These are phyloP conservation scores for Drosophila neocordata DNA, from an alignment of 1,140 invertebrate genomes.

Conservation along the genomic window DNA sequence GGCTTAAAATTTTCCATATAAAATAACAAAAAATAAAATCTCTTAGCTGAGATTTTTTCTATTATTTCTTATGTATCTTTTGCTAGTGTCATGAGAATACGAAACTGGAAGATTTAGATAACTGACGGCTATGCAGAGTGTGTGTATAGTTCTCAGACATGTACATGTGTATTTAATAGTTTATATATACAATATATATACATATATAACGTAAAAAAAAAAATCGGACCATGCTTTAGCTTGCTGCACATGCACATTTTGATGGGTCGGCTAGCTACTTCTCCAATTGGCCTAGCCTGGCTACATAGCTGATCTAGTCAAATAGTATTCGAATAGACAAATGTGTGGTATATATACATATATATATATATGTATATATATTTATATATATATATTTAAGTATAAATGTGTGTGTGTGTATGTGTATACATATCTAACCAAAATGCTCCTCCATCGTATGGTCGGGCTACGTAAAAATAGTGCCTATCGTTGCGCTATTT, in stretches of 20 bases:
- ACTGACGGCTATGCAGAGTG: neutral
- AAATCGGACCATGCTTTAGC: neutral
- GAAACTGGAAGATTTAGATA: constrained; percentile 1
- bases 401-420: constrained; percentile 19
- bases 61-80: neutral
- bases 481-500: constrained; percentile 74
- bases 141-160: too few species aligned
- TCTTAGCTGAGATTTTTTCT: neutral
- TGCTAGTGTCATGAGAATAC: neutral
- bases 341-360: constrained; percentile 6
- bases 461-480: constrained; percentile 69
- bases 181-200: neutral
- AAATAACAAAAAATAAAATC: too few species aligned
- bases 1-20: too few species aligned
- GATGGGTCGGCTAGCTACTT: neutral
- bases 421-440: constrained; percentile 29
- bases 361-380: neutral
- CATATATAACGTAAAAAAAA: neutral
- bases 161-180: neutral
- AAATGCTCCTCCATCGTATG: constrained; percentile 63
- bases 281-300: neutral
- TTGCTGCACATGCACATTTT: constrained; percentile 8
- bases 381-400: constrained; percentile 16
- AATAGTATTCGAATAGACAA: constrained; percentile 28
- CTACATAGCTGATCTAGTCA: constrained; percentile 12